Evolutionary conservation across 2,797 vertebrate genomes (phyloP).

Genomic region (Hipposideros larvatus): DNA sequence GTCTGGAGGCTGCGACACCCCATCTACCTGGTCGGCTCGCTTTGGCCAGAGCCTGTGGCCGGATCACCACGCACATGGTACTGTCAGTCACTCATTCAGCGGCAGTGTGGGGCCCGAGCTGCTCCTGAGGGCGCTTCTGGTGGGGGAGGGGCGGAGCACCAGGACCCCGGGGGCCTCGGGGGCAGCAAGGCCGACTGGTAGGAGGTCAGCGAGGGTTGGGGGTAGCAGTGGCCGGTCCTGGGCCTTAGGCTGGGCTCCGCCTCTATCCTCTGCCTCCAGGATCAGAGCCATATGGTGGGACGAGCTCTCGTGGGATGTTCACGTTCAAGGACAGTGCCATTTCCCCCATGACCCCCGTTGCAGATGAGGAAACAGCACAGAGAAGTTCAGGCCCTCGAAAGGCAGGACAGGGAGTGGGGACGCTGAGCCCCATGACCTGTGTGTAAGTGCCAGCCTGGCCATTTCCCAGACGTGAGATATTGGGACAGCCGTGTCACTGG

Average conservation of each 20-base stretch:
- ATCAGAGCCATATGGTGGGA: neutral
- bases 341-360: neutral
- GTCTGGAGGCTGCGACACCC: neutral
- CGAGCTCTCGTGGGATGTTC: neutral
- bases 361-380: neutral
- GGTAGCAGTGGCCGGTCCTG: too few species aligned
- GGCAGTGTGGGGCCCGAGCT: neutral
- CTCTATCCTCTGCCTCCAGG: neutral
- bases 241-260: neutral
- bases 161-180: too few species aligned
- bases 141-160: accelerated
- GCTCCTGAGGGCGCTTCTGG: neutral
- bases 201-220: neutral
- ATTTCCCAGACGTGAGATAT: neutral
- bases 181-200: neutral
- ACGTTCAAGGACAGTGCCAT: neutral
- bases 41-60: neutral
- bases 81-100: too few species aligned
- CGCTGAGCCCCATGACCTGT: accelerated
- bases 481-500: neutral
- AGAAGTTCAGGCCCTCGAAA: neutral
- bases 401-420: neutral
- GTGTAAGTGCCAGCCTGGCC: accelerated
- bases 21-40: accelerated
- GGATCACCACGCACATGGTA: accelerated